These are phyloP conservation scores for Gambusia affinis DNA, from an alignment of 2,113 vertebrate species.

Conservation along the genomic window DNA sequence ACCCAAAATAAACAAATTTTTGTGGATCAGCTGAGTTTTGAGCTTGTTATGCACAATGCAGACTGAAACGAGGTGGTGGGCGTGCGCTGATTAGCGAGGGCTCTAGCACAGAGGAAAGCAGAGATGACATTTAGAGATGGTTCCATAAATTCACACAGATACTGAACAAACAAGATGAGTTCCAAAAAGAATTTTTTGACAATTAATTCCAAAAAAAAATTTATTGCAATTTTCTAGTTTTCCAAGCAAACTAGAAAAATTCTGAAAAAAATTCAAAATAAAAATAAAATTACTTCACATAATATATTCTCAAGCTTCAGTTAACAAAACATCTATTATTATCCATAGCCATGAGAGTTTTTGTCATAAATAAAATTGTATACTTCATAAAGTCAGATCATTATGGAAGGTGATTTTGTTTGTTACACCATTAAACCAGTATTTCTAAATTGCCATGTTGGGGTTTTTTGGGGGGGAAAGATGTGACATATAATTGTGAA, in stretches of 20 bases:
- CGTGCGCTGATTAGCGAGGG: constrained; percentile 9
- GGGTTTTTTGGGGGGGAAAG: not conserved
- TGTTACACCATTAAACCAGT: too few relatives aligned
- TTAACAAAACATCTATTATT: not conserved
- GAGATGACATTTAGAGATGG: constrained; percentile 33
- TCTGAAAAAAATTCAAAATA: not conserved
- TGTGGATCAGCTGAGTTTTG: constrained; percentile 13
- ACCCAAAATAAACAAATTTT: constrained; percentile 10
- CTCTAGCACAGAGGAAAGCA: constrained; percentile 10
- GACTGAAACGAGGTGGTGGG: constrained; percentile 19
- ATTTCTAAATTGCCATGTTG: not conserved
- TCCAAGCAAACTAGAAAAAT: not conserved
- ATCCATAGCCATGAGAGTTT: not conserved
- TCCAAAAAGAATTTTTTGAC: not conserved
- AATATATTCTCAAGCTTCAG: not conserved
- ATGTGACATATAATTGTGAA: not conserved
- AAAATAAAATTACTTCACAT: not conserved
- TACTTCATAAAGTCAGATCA: too few relatives aligned
- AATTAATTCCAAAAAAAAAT: too few relatives aligned
- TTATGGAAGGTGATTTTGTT: too few relatives aligned
- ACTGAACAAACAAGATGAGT: constrained; percentile 1
- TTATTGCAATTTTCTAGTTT: not conserved
- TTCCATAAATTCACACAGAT: constrained; percentile 13
- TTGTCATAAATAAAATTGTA: not conserved
- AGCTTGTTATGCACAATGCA: constrained; percentile 11